Base-by-base conservation (phyloP, 2,113 vertebrate species). In the Zonotrichia leucophrys region DNA sequence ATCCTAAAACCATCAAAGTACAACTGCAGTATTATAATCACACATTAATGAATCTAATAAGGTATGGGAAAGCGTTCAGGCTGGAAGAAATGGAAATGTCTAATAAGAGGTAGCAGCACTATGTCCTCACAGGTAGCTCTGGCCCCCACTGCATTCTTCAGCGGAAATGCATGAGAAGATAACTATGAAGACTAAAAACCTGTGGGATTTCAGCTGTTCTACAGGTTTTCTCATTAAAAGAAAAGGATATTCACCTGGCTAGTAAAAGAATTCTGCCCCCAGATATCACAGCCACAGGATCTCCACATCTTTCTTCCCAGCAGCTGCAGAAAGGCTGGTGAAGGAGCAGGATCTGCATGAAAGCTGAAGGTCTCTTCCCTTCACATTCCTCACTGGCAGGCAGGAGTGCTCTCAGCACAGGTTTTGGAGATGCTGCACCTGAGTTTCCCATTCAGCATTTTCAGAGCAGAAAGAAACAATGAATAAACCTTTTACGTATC, bases 341-440 rank as follows among this genome's bases (percentile, higher is more conserved):
- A 64, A 83, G 46, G 27, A 2, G 2, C 6, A 44, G 2, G 16
- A 10, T 55, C 49, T 79, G 28, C 14, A 5, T 27, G 18, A 76
- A 44, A 67, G 23, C 4, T 31, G 46, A 53, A 70, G 16, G 23
- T 11, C 8, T 90, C 64, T 67, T 87, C 53, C 47, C 27, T 8
- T 25, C 16, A 8, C 16, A 6, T 56, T 83, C n/a, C 70, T 56
- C 20, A 35, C 39, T 31, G 24, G 7, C 14, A 50, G 12, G 15
- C 5, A 1, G 44, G 13, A 83, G 30, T 3, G 0, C 4, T 60
- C 5, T 46, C 1, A 0, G 15, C 24, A 37, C 21, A 76, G 44
- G 13, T 63, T 83, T 75, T 72, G 75, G 39, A 2, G 1, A 41
- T 55, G 50, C 31, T 77, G 41, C 50, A 46, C n/a, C 31, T 20